A percentile compares a stretch with the other conserved stretches of the same genome.
phyloP scores from a whole-genome alignment of 2,888 invertebrate genomes.

The Pelosia muscerda region DNA sequence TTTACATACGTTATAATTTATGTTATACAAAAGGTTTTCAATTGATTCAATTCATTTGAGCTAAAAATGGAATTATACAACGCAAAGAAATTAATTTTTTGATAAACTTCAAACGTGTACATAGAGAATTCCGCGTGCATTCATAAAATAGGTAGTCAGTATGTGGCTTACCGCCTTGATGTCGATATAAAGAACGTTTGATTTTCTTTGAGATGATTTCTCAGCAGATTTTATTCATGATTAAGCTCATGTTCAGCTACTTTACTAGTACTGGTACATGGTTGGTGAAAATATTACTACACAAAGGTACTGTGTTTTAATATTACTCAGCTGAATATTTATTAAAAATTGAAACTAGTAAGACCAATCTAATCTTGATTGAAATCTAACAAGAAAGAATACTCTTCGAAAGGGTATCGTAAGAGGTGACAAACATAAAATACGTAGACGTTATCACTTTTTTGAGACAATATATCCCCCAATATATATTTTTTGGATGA shows the following conservation, averaged over 20 bases:
- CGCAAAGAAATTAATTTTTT: constrained; percentile 21
- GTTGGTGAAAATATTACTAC: background rate
- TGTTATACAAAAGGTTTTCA: too few relatives aligned
- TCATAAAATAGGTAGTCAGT: constrained; percentile 16
- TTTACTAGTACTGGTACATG: background rate
- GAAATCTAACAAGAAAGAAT: too few relatives aligned
- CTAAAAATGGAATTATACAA: constrained; percentile 18
- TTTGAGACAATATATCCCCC: too few relatives aligned
- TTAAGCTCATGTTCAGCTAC: constrained; percentile 5
- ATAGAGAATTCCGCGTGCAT: constrained; percentile 18
- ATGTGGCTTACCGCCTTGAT: constrained; percentile 12
- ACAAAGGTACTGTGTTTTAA: background rate
- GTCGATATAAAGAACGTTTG: constrained; percentile 17
- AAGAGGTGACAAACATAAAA: too few relatives aligned
- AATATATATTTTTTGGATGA: too few relatives aligned
- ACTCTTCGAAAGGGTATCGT: too few relatives aligned
- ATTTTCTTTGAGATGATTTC: constrained; percentile 17
- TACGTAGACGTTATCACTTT: too few relatives aligned
- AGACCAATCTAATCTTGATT: too few relatives aligned
- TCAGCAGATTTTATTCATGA: constrained; percentile 13
- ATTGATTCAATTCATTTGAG: constrained; percentile 9
- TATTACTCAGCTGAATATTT: background rate
- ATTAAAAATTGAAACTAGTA: too few relatives aligned
- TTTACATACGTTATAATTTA: too few relatives aligned
- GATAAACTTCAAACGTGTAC: constrained; percentile 14